Base-by-base conservation (phyloP, 92 coral and sea anemone genomes). In the Blastomussa wellsi region DNA sequence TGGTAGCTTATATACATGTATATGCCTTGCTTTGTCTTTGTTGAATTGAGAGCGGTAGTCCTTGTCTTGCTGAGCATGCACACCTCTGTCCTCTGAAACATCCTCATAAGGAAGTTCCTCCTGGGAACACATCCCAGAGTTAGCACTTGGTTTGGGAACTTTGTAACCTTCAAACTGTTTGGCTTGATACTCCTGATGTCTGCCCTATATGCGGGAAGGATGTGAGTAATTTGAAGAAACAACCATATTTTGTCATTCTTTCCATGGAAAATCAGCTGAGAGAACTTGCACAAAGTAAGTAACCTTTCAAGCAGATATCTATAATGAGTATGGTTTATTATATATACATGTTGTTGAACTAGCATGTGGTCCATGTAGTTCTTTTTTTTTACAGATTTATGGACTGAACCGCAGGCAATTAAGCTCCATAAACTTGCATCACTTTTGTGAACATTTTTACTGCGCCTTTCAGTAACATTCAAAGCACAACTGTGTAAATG, bases 221-320 rank as follows among this genome's bases (percentile, higher is more conserved):
- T 68, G 75, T 86, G 69, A 66, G 83, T 14, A 67, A 66, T 76
- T 49, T 51, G 32, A 65, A 78, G 85, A 70, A 76, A 41, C 37
- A 78, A 39, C 68, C 76, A 86, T 78, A 79, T 77, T 86, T 86
- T 70, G 89, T 86, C 31, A n/a, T 86, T 29, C 85, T 86, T 41
- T 67, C 89, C 65, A 70, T 79, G 2, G 85, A 79, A 68, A 67
- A 42, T 78, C 89, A 86, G 69, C 74, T 77, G 69, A 53, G 19
- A 55, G 81, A 77, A 77, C 68, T 77, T 22, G 19, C 19, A 24
- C 81, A 77, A 77, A 77, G 69, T 77, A 77, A 77, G 81, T 77
- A 36, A n/a, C n/a, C n/a, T n/a, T n/a, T n/a, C n/a, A n/a, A n/a
- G n/a, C n/a, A n/a, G n/a, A n/a, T n/a, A n/a, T 44, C 49, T 44